Evolutionary conservation across 2,797 vertebrate genomes (phyloP), one percentile per base, ranked within the genome.

Genomic region (Dendrocincla tyrannina): DNA sequence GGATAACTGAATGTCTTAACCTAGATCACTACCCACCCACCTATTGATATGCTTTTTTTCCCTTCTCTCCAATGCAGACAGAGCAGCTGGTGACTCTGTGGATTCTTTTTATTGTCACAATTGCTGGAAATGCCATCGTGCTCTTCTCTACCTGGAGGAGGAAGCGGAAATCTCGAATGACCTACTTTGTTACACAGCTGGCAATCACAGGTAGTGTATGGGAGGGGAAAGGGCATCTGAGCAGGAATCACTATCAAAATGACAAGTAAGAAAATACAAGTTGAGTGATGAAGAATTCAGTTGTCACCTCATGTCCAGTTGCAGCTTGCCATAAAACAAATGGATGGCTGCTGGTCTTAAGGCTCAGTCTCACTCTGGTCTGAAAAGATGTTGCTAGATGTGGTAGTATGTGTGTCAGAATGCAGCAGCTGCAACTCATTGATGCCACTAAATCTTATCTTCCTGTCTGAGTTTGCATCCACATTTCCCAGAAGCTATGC

Each of bases 21-120:
- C 15, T 13, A 80, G 50, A 15, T 53, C 25, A 35, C 17, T 53
- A 41, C 33, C 42, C 35, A n/a, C 6, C 15, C 10, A 44, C 11
- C 4, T 32, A 39, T 15, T 0, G 0, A 35, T 32, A 11, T 0
- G 1, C 7, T 76, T 68, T 96, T 91, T 13, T 11, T 7, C 49
- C 50, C 66, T 67, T 86, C 85, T 84, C 41, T 81, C 63, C 12
- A 33, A 84, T 53, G 10, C 97, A 98, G 98, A 98, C 97, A 15
- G 98, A 98, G 78, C 98, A 98, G 80, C 67, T 98, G 85, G 91
- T 98, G 73, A 98, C 98, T 11, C 97, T 98, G 77, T 98, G 98
- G 98, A 95, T 97, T 79, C 97, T 98, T 64, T 98, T 98, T 47
- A 84, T 98, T 41, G 93, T 98, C 82, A 98, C 97, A 56, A 94